Evolutionary conservation across 2,888 invertebrate genomes (phyloP), one percentile per base, ranked within the genome.

Genomic region (Antitype chi): DNA sequence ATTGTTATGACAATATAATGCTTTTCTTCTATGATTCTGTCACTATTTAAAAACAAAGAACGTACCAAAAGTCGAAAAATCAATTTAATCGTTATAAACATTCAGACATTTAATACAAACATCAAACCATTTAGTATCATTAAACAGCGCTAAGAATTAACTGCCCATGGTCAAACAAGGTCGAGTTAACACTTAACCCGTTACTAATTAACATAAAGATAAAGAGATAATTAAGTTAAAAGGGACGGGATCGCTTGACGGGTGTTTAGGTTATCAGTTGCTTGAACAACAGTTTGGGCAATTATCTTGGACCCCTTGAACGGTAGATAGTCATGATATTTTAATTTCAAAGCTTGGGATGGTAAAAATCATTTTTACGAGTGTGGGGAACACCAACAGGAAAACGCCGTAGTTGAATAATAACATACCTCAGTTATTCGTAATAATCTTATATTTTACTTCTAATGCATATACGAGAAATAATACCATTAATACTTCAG

Each of bases 151-250:
- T 75, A 67, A 70, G n/a, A 82, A 53, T 80, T 63, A 71, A 78
- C 74, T 74, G 23, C 13, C 52, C 70, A 71, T 57, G 85, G 64
- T 66, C 43, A 43, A 68, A 71, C 78, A 63, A 80, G 60, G 80
- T 75, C 62, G 55, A 69, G 70, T 83, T 81, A 74, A 78, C 80
- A 83, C 80, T 83, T 80, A 57, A 72, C 73, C 71, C 68, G 64
- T 78, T 69, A 66, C 70, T 79, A 79, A 83, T 85, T 85, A 81
- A 70, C 78, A 79, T 83, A 79, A 70, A 81, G 81, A 84, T 85
- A 81, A 85, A 81, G 80, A 70, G 63, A 83, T 74, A 76, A 81
- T 84, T 76, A 79, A 59, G 59, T 69, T 68, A 53, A 71, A 68
- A 68, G 67, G 73, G 78, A 73, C 57, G 49, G 68, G 57, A 49